A percentile compares a stretch with the other conserved stretches of the same genome.
Evolutionary conservation across 2,797 vertebrate species (phyloP).

Genomic region (Spatula versicolor): DNA sequence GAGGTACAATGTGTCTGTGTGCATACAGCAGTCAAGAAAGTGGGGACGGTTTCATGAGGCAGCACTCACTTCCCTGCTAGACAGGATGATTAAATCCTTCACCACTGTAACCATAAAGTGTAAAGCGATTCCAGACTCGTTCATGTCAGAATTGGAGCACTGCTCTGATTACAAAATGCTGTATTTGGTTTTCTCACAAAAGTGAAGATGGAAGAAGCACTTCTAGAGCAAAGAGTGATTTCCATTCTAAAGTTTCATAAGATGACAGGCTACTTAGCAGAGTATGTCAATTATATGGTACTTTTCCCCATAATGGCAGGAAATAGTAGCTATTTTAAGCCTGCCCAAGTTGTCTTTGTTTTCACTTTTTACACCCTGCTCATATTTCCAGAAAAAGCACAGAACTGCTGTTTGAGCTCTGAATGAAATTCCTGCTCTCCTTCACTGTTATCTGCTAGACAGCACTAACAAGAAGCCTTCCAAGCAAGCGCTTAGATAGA

Average conservation of each 20-base stretch:
- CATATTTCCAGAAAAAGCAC: background rate
- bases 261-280: background rate
- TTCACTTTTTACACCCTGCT: constrained; percentile 13
- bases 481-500: background rate
- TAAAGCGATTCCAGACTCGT: background rate
- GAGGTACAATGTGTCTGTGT: fast-evolving
- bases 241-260: fast-evolving
- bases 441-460: background rate
- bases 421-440: constrained; percentile 16
- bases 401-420: constrained; percentile 9
- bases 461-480: constrained; percentile 42
- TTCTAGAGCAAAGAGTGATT: background rate
- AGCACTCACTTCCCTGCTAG: background rate
- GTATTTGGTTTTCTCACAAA: background rate
- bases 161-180: background rate
- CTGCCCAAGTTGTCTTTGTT: background rate
- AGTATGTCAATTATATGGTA: background rate
- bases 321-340: background rate
- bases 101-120: background rate
- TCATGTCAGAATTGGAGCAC: background rate
- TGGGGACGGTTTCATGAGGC: background rate
- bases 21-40: background rate
- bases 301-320: background rate
- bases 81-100: background rate
- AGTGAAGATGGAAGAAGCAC: background rate